Percentiles rank a stretch among this genome's conserved stretches.
Conservation (phyloP, 2,797 vertebrate species). For the Anas flavirostris region DNA sequence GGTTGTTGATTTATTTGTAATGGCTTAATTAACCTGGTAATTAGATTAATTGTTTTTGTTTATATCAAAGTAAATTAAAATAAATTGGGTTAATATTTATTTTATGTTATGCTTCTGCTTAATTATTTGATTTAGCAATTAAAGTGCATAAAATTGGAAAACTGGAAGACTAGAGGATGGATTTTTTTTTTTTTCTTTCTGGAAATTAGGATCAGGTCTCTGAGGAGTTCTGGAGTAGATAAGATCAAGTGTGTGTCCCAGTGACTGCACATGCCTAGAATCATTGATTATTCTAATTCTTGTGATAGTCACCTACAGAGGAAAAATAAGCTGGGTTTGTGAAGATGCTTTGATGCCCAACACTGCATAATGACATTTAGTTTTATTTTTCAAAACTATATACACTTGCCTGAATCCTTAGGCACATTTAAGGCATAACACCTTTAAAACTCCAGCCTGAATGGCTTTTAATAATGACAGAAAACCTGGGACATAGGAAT, state of each 20-base stretch:
- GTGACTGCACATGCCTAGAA: background rate
- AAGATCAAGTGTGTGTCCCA: background rate
- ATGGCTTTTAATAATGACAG: background rate
- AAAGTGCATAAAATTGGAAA: constrained; percentile 4
- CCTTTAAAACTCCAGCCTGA: background rate
- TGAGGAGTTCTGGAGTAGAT: background rate
- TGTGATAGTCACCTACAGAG: background rate
- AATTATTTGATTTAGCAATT: constrained; percentile 14
- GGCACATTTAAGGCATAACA: background rate
- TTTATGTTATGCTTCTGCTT: background rate
- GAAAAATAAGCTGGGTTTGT: background rate
- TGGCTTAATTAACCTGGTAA: constrained; percentile 11
- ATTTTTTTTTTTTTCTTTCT: background rate
- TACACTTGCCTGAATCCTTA: background rate
- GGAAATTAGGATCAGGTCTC: background rate
- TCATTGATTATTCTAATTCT: background rate
- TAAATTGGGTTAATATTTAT: constrained; percentile 20
- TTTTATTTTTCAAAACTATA: background rate
- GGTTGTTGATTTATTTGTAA: constrained; percentile 10
- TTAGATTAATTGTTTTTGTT: constrained; percentile 10
- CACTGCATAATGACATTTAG: background rate
- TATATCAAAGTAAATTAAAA: constrained; percentile 3
- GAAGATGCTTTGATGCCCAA: background rate
- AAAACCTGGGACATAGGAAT: background rate
- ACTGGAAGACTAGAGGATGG: background rate